These are phyloP conservation scores for Capreolus pygargus DNA, from an alignment of 2,113 vertebrate species.

Conservation along the genomic window DNA sequence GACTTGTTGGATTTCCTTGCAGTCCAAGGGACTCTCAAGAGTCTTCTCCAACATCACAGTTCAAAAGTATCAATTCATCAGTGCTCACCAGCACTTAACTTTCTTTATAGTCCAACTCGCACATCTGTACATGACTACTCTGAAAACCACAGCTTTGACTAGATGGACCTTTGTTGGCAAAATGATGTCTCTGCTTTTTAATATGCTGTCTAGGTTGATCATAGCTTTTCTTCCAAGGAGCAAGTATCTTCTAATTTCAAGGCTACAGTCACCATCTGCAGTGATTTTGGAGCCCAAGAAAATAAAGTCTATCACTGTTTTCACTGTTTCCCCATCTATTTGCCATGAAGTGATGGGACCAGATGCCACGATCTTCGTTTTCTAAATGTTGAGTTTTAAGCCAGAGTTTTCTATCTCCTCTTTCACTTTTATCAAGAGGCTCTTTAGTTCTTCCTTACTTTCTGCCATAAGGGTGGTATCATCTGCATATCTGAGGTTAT, in stretches of 20 bases:
- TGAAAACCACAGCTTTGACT: background rate
- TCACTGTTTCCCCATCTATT: background rate
- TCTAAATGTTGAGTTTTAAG: background rate
- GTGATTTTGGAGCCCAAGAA: background rate
- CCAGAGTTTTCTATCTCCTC: background rate
- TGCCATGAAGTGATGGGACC: background rate
- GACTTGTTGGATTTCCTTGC: background rate
- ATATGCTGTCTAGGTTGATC: background rate
- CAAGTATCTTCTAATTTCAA: background rate
- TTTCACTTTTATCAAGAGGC: background rate
- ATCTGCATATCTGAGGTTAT: background rate
- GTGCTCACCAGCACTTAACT: accelerated
- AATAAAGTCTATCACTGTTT: background rate
- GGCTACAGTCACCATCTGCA: background rate
- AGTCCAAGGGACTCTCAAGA: background rate
- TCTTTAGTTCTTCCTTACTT: background rate
- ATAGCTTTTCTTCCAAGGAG: background rate
- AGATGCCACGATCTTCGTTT: background rate
- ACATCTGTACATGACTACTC: background rate
- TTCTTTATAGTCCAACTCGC: background rate
- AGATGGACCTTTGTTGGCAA: background rate
- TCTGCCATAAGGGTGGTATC: background rate
- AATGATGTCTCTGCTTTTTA: background rate
- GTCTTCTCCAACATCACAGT: background rate
- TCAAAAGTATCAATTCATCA: accelerated